These are phyloP conservation scores for Xiphophorus birchmanni DNA, from an alignment of 2,797 vertebrate genomes.

Conservation along the genomic window DNA sequence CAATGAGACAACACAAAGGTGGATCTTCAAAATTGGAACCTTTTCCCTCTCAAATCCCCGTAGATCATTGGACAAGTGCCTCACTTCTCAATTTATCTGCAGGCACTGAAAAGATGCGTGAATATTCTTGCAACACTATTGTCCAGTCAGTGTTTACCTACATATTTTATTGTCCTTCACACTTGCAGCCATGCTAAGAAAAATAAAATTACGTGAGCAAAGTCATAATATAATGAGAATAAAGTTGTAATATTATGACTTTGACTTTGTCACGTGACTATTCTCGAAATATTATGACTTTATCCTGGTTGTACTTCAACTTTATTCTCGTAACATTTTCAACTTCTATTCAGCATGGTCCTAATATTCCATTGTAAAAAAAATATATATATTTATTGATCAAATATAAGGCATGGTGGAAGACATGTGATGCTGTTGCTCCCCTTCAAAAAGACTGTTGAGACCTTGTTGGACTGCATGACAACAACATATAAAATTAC, in stretches of 20 bases:
- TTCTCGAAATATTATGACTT: too few relatives aligned
- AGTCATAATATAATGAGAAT: too few relatives aligned
- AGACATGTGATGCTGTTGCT: neutral
- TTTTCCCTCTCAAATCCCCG: conserved; percentile 48
- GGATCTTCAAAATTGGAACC: conserved; percentile 58
- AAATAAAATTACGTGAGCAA: neutral
- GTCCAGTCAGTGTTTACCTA: conserved; percentile 1
- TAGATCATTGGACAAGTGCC: conserved; percentile 59
- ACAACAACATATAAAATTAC: neutral
- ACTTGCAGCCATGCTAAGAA: neutral
- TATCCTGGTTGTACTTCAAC: too few relatives aligned
- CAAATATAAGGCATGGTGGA: neutral
- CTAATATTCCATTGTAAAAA: too few relatives aligned
- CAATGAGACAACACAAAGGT: conserved; percentile 71
- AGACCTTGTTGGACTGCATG: neutral
- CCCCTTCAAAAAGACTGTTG: neutral
- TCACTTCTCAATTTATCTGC: conserved; percentile 63
- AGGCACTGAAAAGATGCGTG: conserved; percentile 42
- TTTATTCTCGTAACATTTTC: too few relatives aligned
- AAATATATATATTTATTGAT: too few relatives aligned
- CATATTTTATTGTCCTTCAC: neutral
- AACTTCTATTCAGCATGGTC: too few relatives aligned
- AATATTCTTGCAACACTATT: conserved; percentile 22
- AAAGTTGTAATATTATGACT: too few relatives aligned
- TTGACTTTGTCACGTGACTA: too few relatives aligned